Evolutionary conservation across 2,888 invertebrate species (phyloP).

Genomic region (Epistrophe grossulariae): DNA sequence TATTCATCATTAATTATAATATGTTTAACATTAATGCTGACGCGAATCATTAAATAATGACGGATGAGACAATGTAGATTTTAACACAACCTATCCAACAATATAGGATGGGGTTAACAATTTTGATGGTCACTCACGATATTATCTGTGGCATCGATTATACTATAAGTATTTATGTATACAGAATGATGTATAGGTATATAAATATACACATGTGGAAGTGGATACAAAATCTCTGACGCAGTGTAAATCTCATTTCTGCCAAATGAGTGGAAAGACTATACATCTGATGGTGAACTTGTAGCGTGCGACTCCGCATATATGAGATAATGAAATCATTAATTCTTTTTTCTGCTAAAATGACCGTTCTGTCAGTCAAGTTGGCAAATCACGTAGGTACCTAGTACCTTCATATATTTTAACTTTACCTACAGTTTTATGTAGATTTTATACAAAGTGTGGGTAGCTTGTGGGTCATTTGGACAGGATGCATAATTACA

Average conservation of each 20-base stretch:
- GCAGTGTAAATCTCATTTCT: conserved; percentile 29
- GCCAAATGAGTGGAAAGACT: conserved; percentile 1
- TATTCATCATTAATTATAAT: conserved; percentile 59
- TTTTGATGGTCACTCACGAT: conserved; percentile 24
- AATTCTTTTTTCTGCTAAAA: conserved; percentile 51
- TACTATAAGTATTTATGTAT: background rate
- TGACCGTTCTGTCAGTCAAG: conserved; percentile 56
- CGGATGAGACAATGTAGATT: conserved; percentile 20
- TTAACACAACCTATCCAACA: conserved; percentile 9
- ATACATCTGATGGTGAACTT: conserved; percentile 3
- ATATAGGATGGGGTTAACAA: background rate
- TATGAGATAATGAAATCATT: conserved; percentile 50
- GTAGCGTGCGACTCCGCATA: background rate
- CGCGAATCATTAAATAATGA: conserved; percentile 59
- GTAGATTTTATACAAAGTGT: conserved; percentile 7
- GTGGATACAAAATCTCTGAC: background rate
- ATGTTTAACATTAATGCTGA: conserved; percentile 34
- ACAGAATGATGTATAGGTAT: too few species aligned
- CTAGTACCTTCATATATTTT: too few species aligned
- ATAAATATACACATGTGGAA: background rate
- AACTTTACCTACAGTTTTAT: background rate
- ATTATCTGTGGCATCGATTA: background rate
- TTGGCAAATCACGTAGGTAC: conserved; percentile 42
- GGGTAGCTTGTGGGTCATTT: conserved; percentile 56
- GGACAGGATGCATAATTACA: conserved; percentile 61